Conservation (phyloP, 2,113 vertebrate species). For the Eira barbara region DNA sequence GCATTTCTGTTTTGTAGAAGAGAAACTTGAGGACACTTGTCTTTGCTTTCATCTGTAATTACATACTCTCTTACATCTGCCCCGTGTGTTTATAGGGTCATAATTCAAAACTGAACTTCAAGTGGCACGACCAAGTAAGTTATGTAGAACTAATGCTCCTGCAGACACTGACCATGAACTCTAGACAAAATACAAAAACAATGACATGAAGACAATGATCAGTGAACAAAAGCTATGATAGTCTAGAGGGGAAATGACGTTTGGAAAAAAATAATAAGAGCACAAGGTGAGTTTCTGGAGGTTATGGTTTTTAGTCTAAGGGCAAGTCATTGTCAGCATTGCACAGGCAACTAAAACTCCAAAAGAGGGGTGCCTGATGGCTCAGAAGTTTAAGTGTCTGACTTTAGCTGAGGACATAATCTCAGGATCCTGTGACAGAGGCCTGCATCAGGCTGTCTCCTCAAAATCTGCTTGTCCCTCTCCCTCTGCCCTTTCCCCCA, state of each 20-base stretch:
- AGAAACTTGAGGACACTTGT: neutral
- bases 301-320: neutral
- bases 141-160: neutral
- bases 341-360: neutral
- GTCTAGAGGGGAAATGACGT: neutral
- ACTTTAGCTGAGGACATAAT: neutral
- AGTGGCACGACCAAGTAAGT: neutral
- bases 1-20: neutral
- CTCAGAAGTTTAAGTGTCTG: neutral
- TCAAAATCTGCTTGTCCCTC: neutral
- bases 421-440: neutral
- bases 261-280: neutral
- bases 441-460: neutral
- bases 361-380: neutral
- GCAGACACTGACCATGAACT: neutral
- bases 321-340: neutral
- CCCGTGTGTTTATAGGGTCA: neutral
- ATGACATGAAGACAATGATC: neutral
- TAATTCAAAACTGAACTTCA: neutral
- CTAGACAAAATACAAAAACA: neutral
- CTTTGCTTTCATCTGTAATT: neutral
- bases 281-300: neutral
- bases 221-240: neutral
- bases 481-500: neutral
- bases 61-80: neutral